phyloP scores from a whole-genome alignment of 2,113 vertebrate genomes.

The Xyrauchen texanus region DNA sequence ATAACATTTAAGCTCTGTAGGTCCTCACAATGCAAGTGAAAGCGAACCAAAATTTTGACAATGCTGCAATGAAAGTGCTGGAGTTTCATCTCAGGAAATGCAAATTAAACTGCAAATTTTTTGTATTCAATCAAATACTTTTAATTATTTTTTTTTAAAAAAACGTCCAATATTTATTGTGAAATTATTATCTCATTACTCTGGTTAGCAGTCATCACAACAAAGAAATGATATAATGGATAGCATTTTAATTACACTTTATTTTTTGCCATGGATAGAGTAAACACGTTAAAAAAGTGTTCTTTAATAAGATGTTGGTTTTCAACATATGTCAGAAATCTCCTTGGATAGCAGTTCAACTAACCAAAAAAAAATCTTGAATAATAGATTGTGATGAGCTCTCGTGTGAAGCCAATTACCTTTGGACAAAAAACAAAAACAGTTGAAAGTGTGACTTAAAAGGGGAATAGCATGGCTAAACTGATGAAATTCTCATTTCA shows the following conservation, averaged over 20 bases:
- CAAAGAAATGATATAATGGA: not conserved
- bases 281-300: conserved; percentile 41
- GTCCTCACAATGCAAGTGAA: too few species aligned
- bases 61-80: too few species aligned
- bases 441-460: not conserved
- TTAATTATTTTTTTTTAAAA: too few species aligned
- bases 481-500: not conserved
- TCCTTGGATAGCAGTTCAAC: not conserved
- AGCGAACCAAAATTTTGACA: too few species aligned
- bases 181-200: too few species aligned
- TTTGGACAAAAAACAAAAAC: conserved; percentile 11
- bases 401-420: conserved; percentile 25
- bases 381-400: not conserved
- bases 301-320: conserved; percentile 26
- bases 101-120: too few species aligned
- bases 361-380: not conserved
- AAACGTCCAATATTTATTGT: too few species aligned
- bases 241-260: conserved; percentile 42
- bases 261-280: conserved; percentile 48
- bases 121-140: too few species aligned
- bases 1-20: too few species aligned
- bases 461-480: not conserved
- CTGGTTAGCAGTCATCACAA: not conserved
- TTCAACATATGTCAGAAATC: conserved; percentile 23
- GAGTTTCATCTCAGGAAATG: too few species aligned